Base-by-base conservation (phyloP, 1,140 invertebrate species). In the Cydia amplana region DNA sequence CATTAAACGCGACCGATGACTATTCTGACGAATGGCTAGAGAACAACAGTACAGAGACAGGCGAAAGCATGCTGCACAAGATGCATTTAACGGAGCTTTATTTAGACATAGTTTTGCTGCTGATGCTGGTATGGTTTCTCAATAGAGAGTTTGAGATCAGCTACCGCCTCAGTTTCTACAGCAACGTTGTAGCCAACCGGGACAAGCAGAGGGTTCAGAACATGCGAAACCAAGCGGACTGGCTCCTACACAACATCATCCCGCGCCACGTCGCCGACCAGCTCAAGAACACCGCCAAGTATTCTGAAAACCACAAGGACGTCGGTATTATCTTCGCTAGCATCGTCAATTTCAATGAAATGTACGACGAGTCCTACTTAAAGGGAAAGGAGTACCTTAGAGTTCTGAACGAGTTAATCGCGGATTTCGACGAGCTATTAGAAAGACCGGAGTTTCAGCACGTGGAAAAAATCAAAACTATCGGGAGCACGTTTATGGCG, bases 391-490 rank as follows among this genome's bases (percentile, higher is more conserved):
- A 99, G 91, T 99, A 97, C 89, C 91, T 99, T 49, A 94, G 98
- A 9, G 98, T 99, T 0, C 93, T 99, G 16, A 99, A 99, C 91
- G 98, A 99, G 89, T 93, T 99, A 12, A 98, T 97, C 73, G 97
- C 96, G 0, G 98, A 99, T 91, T 99, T 99, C 87, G 98, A 99
- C 88, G 98, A 99, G 84, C 89, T 99, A 6, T 89, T 99, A 0
- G 96, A 97, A 72, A 94, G 96, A 28, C 93, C 95, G 0, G 95
- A 98, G 79, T 99, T 97, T 84, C 95, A 95, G 51, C 96, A 97
- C 74, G 97, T 99, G 1, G 98, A 99, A 87, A 99, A 99, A 91
- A 99, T 99, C 76, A 99, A 99, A 89, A 99, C 98, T 0, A 99
- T 99, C 76, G 98, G 98, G 4, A 97, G 97, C 78, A 99, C 98